Percentiles rank a stretch among this genome's conserved stretches.
Evolutionary conservation across 1,140 invertebrate species (phyloP).

Genomic region (Forficula auricularia): DNA sequence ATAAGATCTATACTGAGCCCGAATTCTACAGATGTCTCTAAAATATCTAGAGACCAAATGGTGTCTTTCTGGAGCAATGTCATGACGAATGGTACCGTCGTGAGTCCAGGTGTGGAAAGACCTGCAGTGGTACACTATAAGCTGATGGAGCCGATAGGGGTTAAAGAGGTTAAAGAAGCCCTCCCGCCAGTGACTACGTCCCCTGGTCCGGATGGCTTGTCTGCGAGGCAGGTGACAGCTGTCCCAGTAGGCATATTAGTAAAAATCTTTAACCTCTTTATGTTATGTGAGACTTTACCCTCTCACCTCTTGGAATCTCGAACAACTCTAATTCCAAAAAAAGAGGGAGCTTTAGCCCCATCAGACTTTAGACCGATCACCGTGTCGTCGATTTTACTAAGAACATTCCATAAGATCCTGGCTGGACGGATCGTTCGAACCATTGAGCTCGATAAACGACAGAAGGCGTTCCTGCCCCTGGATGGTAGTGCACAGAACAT

Average conservation of each 20-base stretch:
- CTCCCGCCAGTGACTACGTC: not conserved
- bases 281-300: slow-evolving; percentile 7
- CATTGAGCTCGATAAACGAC: slow-evolving; percentile 10
- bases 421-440: slow-evolving; percentile 10
- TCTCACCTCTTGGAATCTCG: slow-evolving; percentile 8
- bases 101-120: no score
- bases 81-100: no score
- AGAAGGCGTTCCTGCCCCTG: slow-evolving; percentile 11
- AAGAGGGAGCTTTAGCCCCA: slow-evolving; percentile 12
- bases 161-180: no score
- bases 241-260: slow-evolving; percentile 1
- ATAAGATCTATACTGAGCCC: no score
- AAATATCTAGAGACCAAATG: no score
- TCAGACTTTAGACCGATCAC: slow-evolving; percentile 16
- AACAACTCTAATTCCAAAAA: slow-evolving; percentile 17
- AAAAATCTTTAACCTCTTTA: slow-evolving; percentile 11
- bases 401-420: slow-evolving; percentile 15
- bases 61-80: no score
- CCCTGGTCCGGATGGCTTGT: slow-evolving; percentile 9
- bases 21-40: no score
- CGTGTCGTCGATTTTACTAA: slow-evolving; percentile 12
- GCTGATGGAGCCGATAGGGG: no score
- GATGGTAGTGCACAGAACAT: slow-evolving; percentile 19
- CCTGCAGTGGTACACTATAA: no score
- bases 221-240: not conserved